A percentile compares a stretch with the other conserved stretches of the same genome.
Evolutionary conservation across 2,113 vertebrate genomes (phyloP).

Genomic region (Tachuris rubrigastra): DNA sequence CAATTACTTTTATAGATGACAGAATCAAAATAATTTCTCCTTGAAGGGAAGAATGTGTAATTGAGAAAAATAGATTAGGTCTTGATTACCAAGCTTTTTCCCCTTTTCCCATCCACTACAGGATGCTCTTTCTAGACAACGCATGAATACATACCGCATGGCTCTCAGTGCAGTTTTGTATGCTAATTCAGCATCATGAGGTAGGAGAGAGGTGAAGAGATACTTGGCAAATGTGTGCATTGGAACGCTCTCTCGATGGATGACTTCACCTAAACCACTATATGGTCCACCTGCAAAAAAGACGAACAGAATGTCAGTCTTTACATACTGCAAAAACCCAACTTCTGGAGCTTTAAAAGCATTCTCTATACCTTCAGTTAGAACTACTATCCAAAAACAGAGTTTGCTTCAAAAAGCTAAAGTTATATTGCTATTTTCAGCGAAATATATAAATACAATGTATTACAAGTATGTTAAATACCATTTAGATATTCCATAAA

Average conservation of each 20-base stretch:
- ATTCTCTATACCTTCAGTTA: not conserved
- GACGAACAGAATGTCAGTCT: not conserved
- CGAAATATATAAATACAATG: not conserved
- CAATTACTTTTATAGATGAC: not conserved
- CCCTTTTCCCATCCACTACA: not conserved
- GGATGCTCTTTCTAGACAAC: not conserved
- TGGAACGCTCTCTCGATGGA: slow-evolving; percentile 96
- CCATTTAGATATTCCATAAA: not conserved
- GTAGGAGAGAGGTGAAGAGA: slow-evolving; percentile 98
- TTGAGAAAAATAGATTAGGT: not conserved
- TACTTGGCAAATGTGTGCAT: slow-evolving; percentile 99
- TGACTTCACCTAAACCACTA: slow-evolving; percentile 93
- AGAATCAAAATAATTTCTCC: not conserved
- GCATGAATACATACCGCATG: slow-evolving; percentile 87
- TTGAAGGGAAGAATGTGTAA: not conserved
- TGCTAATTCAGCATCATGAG: slow-evolving; percentile 96
- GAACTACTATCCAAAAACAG: not conserved
- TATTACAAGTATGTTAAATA: not conserved
- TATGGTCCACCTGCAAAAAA: slow-evolving; percentile 88
- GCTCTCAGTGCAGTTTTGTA: slow-evolving; percentile 98
- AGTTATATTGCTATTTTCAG: not conserved
- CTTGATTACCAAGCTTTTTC: not conserved
- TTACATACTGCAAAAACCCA: not conserved
- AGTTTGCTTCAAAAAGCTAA: not conserved
- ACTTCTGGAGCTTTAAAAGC: not conserved